Evolutionary conservation across 1,140 invertebrate genomes (phyloP).

Genomic region (Epicauta chinensis): DNA sequence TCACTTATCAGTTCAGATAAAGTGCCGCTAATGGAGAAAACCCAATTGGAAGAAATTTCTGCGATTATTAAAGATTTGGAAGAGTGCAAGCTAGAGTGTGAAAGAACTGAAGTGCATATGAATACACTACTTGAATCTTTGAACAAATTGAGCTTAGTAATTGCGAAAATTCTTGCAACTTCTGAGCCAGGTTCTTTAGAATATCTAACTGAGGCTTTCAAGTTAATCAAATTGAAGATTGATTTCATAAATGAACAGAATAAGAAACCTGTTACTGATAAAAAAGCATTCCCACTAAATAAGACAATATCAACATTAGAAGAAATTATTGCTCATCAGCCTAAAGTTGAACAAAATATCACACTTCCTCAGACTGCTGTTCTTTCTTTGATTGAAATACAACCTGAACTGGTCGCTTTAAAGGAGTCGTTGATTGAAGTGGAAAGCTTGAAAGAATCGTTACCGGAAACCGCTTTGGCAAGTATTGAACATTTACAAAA

Average conservation of each 20-base stretch:
- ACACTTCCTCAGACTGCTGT: background rate
- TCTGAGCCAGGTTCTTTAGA: no score
- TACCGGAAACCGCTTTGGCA: background rate
- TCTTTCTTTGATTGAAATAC: no score
- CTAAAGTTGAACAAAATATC: background rate
- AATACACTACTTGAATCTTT: no score
- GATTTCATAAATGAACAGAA: background rate
- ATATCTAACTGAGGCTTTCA: background rate
- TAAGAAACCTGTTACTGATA: background rate
- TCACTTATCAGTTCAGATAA: no score
- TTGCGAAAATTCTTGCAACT: no score
- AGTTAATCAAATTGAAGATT: background rate
- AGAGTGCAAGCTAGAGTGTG: no score
- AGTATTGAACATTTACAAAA: background rate
- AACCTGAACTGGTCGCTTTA: background rate
- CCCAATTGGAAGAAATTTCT: no score
- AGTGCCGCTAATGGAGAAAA: no score
- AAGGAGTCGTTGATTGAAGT: background rate
- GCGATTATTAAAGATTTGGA: no score
- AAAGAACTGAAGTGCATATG: no score
- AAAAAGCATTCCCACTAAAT: background rate
- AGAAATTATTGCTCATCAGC: background rate
- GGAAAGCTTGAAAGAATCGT: background rate
- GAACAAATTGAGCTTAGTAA: no score
- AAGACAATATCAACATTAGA: background rate